phyloP scores from a whole-genome alignment of 2,113 vertebrate species.

The Anguilla japonica region DNA sequence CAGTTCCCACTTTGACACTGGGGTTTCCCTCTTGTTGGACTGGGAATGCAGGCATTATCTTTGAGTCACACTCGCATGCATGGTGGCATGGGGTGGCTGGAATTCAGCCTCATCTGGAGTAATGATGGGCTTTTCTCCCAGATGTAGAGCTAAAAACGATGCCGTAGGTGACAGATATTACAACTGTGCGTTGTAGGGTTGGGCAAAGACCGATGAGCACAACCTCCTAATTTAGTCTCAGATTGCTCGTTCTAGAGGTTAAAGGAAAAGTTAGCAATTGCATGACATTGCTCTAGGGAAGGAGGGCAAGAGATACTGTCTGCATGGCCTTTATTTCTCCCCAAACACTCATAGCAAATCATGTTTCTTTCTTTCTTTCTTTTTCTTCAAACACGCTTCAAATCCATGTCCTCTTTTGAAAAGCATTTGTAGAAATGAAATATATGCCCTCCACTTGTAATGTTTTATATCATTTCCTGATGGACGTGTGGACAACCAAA shows the following conservation, averaged over 20 bases:
- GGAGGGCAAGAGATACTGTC: neutral
- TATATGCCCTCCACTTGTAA: neutral
- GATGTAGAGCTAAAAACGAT: neutral
- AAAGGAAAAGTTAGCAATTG: neutral
- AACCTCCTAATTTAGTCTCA: neutral
- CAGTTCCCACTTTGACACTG: neutral
- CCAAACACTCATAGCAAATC: neutral
- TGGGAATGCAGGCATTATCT: neutral
- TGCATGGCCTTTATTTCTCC: neutral
- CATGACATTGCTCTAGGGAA: neutral
- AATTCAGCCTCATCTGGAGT: neutral
- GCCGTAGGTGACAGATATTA: neutral
- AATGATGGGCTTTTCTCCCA: slow-evolving; percentile 6
- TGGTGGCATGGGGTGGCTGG: neutral
- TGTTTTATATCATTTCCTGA: neutral
- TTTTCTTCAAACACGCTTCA: neutral
- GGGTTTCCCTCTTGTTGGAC: neutral
- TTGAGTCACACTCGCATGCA: neutral
- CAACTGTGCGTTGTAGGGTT: neutral
- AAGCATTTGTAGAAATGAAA: neutral
- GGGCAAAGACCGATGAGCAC: neutral
- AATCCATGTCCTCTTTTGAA: neutral
- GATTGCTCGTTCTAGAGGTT: neutral
- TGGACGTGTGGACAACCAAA: neutral
- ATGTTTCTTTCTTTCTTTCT: too few species aligned